Evolutionary conservation across 1,140 invertebrate genomes (phyloP).

Genomic region (Halictus rubicundus): DNA sequence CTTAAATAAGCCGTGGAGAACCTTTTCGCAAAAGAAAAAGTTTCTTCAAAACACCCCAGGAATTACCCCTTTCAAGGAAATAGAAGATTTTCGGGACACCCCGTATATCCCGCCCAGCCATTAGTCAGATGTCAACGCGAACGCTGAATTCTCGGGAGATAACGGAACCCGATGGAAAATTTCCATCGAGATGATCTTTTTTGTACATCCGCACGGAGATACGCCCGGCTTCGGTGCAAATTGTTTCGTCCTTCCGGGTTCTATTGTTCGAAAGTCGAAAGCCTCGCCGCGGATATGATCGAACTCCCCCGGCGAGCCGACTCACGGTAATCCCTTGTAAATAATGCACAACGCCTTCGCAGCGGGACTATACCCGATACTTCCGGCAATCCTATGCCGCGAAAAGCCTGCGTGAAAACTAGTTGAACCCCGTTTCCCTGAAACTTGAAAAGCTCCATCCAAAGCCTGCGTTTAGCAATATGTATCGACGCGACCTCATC

Average conservation of each 20-base stretch:
- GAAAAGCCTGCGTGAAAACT: slow-evolving; percentile 57
- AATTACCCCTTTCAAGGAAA: no score
- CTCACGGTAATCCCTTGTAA: slow-evolving; percentile 63
- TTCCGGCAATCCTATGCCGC: slow-evolving; percentile 26
- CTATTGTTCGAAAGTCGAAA: slow-evolving; percentile 21
- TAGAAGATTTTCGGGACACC: no score
- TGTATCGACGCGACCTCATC: slow-evolving; percentile 44
- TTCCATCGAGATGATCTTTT: slow-evolving; percentile 5
- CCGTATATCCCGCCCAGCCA: not conserved
- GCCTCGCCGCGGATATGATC: slow-evolving; percentile 33
- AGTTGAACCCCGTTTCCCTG: slow-evolving; percentile 57
- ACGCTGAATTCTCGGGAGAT: not conserved
- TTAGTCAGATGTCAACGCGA: not conserved
- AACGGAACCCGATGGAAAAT: slow-evolving; percentile 3
- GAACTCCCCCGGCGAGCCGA: slow-evolving; percentile 23
- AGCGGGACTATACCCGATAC: slow-evolving; percentile 7
- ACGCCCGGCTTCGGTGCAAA: not conserved
- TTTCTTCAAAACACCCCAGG: no score
- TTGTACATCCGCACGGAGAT: not conserved
- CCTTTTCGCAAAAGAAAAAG: no score
- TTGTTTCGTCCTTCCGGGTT: not conserved
- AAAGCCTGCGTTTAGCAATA: slow-evolving; percentile 62
- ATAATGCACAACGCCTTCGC: slow-evolving; percentile 59
- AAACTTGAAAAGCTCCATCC: slow-evolving; percentile 63
- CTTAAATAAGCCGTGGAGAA: no score